These are phyloP conservation scores for Melanerpes formicivorus DNA, from an alignment of 2,113 vertebrate species.

Conservation along the genomic window DNA sequence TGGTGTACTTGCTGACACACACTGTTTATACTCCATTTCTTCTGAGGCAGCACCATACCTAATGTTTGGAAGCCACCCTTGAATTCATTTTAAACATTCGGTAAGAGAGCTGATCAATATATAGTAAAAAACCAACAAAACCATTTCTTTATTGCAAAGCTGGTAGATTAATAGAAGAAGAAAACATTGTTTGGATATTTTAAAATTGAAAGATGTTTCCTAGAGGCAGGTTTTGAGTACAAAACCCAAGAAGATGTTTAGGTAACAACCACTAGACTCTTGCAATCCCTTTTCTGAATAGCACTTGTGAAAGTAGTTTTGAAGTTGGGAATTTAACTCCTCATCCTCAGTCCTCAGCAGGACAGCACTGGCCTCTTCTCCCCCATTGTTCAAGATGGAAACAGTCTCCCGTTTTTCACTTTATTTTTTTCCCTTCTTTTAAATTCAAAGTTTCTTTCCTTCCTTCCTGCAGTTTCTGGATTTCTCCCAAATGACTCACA, in stretches of 20 bases:
- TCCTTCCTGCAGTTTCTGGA: slow-evolving; percentile 13
- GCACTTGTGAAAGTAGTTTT: neutral
- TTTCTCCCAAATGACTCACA: neutral
- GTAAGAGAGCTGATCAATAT: neutral
- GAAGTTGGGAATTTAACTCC: neutral
- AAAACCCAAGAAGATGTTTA: neutral
- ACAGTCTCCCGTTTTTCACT: neutral
- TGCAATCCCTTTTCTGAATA: neutral
- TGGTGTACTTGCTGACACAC: neutral
- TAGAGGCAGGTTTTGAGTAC: neutral
- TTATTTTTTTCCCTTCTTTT: neutral
- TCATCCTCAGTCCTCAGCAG: neutral
- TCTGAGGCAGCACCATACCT: neutral
- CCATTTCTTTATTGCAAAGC: neutral
- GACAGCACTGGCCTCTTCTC: neutral
- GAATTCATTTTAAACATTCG: neutral
- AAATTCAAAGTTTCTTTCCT: neutral
- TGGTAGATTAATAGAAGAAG: neutral
- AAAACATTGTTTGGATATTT: neutral
- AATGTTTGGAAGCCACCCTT: neutral
- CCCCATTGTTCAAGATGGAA: neutral
- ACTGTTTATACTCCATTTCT: neutral
- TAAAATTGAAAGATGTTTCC: neutral
- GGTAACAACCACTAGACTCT: neutral
- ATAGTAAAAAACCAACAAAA: neutral